Percentiles rank a stretch among this genome's conserved stretches.
Conservation (phyloP, 2,113 vertebrate species). For the Festucalex cinctus region DNA sequence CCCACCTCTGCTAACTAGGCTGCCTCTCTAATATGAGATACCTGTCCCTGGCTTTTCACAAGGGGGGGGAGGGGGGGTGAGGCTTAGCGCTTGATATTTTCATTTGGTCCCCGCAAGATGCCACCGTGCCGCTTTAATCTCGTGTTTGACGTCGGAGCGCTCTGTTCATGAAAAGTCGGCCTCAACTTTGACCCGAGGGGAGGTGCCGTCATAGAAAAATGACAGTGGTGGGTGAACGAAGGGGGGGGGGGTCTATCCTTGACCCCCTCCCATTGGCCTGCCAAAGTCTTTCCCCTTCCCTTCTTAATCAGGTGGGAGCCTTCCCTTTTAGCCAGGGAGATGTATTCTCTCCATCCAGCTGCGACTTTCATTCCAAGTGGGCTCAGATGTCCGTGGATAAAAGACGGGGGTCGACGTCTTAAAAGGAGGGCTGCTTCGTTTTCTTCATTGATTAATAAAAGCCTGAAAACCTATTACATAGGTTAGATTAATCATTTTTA, state of each 20-base stretch:
- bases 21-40: slow-evolving; percentile 82
- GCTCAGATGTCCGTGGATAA: slow-evolving; percentile 37
- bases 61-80: slow-evolving; percentile 71
- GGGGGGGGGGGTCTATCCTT: slow-evolving; percentile 67
- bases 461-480: not conserved
- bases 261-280: slow-evolving; percentile 71
- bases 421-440: slow-evolving; percentile 2
- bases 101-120: slow-evolving; percentile 82
- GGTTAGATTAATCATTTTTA: not conserved
- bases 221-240: slow-evolving; percentile 58
- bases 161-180: slow-evolving; percentile 84
- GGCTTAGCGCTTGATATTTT: slow-evolving; percentile 87
- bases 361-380: slow-evolving; percentile 46
- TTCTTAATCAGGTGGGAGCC: slow-evolving; percentile 72
- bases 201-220: slow-evolving; percentile 78
- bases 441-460: not conserved
- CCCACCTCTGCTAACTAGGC: slow-evolving; percentile 69
- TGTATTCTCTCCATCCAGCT: slow-evolving; percentile 56
- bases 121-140: slow-evolving; percentile 85
- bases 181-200: slow-evolving; percentile 81
- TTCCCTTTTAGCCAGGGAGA: slow-evolving; percentile 53
- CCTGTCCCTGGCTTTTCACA: slow-evolving; percentile 77
- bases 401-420: slow-evolving; percentile 16
- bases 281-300: slow-evolving; percentile 69
- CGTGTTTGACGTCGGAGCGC: slow-evolving; percentile 81